phyloP scores from a whole-genome alignment of 2,888 invertebrate species.

The Onchidella celtica region DNA sequence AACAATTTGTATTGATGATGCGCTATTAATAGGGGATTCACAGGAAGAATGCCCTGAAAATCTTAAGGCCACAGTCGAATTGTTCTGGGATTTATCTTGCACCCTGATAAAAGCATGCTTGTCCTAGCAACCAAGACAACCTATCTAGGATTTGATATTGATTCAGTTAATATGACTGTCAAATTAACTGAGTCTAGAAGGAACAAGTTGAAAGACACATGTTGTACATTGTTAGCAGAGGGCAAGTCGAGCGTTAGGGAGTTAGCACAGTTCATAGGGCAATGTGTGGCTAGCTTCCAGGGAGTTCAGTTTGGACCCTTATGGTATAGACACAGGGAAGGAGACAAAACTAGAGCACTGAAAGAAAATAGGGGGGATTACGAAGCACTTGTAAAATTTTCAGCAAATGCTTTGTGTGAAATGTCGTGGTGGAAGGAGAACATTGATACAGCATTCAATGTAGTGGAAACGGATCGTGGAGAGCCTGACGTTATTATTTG shows the following conservation, averaged over 20 bases:
- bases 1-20: no score
- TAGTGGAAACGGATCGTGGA: background rate
- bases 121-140: background rate
- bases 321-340: slow-evolving; percentile 33
- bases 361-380: slow-evolving; percentile 45
- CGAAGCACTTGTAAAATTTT: slow-evolving; percentile 1
- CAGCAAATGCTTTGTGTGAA: slow-evolving; percentile 11
- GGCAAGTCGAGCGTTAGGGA: background rate
- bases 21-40: background rate
- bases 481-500: background rate
- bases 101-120: background rate
- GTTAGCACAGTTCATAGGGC: slow-evolving; percentile 32
- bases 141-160: background rate
- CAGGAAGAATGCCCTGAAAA: background rate
- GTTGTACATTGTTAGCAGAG: background rate
- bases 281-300: slow-evolving; percentile 14
- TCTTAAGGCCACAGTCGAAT: background rate
- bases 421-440: slow-evolving; percentile 44
- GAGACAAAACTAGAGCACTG: slow-evolving; percentile 35
- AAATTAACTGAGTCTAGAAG: background rate
- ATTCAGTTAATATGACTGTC: background rate
- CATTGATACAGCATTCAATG: background rate
- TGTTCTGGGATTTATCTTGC: background rate
- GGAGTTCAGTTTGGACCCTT: slow-evolving; percentile 34
- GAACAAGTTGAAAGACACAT: slow-evolving; percentile 9